phyloP scores from a whole-genome alignment of 2,888 invertebrate species.

The Aelia acuminata region DNA sequence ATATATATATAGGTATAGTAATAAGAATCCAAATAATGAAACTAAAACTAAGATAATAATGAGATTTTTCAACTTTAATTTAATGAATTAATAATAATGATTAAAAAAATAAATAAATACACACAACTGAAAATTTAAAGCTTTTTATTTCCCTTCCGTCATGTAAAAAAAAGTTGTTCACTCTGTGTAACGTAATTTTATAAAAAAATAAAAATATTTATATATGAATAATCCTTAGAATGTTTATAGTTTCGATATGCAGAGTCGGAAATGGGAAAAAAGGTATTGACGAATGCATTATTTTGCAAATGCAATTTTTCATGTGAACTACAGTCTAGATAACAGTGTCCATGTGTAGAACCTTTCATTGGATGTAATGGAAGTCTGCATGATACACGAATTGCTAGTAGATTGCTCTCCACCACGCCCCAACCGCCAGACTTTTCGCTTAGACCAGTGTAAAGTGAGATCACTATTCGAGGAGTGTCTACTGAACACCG shows the following conservation, averaged over 20 bases:
- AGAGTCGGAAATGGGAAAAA: not conserved
- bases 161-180: too few relatives aligned
- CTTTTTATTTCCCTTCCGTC: too few relatives aligned
- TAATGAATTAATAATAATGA: too few relatives aligned
- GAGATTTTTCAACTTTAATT: too few relatives aligned
- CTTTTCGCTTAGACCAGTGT: conserved; percentile 1
- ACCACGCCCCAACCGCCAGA: not conserved
- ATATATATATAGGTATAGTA: too few relatives aligned
- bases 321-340: not conserved
- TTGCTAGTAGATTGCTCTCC: not conserved
- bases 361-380: not conserved
- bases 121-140: too few relatives aligned
- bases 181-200: too few relatives aligned
- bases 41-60: too few relatives aligned
- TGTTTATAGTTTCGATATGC: not conserved
- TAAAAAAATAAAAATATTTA: too few relatives aligned
- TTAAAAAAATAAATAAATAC: too few relatives aligned
- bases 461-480: not conserved
- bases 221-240: too few relatives aligned
- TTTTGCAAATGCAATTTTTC: not conserved
- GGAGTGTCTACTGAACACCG: not conserved
- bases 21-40: too few relatives aligned
- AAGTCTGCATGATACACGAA: not conserved
- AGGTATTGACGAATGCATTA: not conserved
- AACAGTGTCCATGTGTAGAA: not conserved